Evolutionary conservation across 1,140 invertebrate genomes (phyloP), one percentile per base, ranked within the genome.

Genomic region (Archivesica marissinica): DNA sequence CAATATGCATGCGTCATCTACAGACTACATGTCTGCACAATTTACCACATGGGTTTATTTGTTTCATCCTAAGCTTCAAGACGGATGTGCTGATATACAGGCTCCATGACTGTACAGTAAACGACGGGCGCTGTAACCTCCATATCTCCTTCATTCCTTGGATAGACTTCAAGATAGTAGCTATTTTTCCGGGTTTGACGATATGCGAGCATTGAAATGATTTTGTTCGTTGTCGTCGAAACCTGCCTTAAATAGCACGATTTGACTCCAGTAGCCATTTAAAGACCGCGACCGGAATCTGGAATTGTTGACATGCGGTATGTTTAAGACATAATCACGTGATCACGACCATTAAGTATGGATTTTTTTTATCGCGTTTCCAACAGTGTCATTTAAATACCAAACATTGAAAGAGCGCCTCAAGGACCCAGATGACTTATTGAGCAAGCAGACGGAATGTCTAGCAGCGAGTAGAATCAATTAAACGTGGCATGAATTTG

Each of bases 161-260:
- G 4, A 33, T 1, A 64, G 59, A 17, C 30, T 17, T 28, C 28
- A 0, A 64, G 59, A 64, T 13, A 47, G 56, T 28, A 68, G 82
- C 61, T 85, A 85, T 85, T 85, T 85, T 85, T 23, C 64, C 82
- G 74, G 82, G 82, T 85, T 78, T 85, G 72, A 64, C 82, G 82
- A 78, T 85, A 30, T 52, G 74, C 74, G 82, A 85, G 74, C 82
- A 85, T 61, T 78, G 74, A 50, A 30, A 77, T 70, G 23, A 47
- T 28, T 47, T 77, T 85, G 82, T 85, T 85, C 82, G 82, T 85
- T 85, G 82, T 85, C 82, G 82, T 85, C 82, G 82, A 85, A 85
- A 85, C 82, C 82, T 85, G 82, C 82, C 82, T 85, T 85, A 77
- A 85, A 85, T 85, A 85, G 70, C 70, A 30, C 59, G 52, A 28